phyloP scores from a whole-genome alignment of 2,113 vertebrate genomes.

The Sinocyclocheilus anshuiensis region DNA sequence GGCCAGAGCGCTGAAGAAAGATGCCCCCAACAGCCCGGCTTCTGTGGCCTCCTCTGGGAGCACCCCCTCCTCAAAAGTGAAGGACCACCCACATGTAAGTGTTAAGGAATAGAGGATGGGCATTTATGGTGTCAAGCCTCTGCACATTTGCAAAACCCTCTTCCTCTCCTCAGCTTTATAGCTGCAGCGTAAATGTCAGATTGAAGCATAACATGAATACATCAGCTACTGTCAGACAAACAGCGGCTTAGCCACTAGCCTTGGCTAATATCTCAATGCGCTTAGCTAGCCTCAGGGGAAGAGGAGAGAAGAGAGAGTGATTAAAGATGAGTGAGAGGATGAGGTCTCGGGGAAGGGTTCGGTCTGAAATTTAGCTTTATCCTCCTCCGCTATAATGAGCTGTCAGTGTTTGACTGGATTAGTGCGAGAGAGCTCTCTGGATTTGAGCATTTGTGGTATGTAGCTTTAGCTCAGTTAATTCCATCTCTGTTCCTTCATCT shows the following conservation, averaged over 20 bases:
- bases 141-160: not conserved
- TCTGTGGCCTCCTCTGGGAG: conserved; percentile 96
- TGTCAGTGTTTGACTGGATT: conserved; percentile 74
- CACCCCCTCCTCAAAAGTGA: conserved; percentile 95
- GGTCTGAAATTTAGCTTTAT: conserved; percentile 61
- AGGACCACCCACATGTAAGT: conserved; percentile 90
- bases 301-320: conserved; percentile 50
- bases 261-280: conserved; percentile 46
- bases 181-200: conserved; percentile 67
- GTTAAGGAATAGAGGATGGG: conserved; percentile 48
- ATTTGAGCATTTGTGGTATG: conserved; percentile 57
- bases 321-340: conserved; percentile 60
- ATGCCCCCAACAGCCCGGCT: conserved; percentile 92
- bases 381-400: conserved; percentile 65
- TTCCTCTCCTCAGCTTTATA: not conserved
- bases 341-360: conserved; percentile 58
- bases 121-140: conserved; percentile 2
- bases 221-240: conserved; percentile 51
- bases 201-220: conserved; percentile 56
- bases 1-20: conserved; percentile 87
- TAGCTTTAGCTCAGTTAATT: conserved; percentile 30
- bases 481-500: conserved; percentile 39
- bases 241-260: conserved; percentile 41
- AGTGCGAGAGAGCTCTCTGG: conserved; percentile 64
- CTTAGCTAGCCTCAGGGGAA: conserved; percentile 40